Conservation (phyloP, 2,113 vertebrate genomes). For the Pelusios castaneus region DNA sequence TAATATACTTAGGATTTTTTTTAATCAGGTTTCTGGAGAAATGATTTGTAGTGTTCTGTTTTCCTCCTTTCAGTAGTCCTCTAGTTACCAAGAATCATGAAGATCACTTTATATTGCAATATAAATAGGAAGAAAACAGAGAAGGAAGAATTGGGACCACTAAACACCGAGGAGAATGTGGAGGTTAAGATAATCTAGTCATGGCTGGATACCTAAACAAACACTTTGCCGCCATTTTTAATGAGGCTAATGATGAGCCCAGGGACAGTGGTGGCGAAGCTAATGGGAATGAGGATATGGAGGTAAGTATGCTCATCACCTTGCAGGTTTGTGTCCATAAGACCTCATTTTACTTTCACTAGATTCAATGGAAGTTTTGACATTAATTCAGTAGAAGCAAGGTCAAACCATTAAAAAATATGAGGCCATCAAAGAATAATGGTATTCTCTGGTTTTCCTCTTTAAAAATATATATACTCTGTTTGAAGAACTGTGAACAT, state of each 20-base stretch:
- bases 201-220: no score
- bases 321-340: neutral
- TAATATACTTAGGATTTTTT: neutral
- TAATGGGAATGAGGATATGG: no score
- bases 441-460: neutral
- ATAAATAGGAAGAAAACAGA: no score
- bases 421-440: neutral
- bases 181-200: no score
- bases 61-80: neutral
- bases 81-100: neutral
- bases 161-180: no score
- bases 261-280: no score
- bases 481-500: no score
- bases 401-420: neutral
- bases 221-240: no score
- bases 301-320: no score
- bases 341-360: neutral
- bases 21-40: neutral
- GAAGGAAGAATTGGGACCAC: no score
- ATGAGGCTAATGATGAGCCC: no score
- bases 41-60: neutral
- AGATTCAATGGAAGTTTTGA: neutral
- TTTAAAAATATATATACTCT: neutral
- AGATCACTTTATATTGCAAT: neutral
- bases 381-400: neutral